These are phyloP conservation scores for Agriopis aurantiaria DNA, from an alignment of 2,888 invertebrate genomes.

Conservation along the genomic window DNA sequence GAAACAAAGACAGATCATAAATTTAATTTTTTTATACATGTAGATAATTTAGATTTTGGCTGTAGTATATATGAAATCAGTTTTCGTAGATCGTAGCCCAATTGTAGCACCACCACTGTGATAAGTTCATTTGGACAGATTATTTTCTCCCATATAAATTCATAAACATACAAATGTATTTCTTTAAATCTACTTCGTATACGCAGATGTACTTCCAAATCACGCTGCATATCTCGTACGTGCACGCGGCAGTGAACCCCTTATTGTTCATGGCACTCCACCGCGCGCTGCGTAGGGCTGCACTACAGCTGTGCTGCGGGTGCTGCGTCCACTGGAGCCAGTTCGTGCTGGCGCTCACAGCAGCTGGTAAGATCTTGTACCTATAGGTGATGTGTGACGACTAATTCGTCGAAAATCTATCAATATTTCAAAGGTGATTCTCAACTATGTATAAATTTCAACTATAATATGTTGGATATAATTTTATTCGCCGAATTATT, in stretches of 20 bases:
- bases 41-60: too few species aligned
- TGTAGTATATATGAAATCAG: too few species aligned
- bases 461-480: not conserved
- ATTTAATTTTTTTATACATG: too few species aligned
- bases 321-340: slow-evolving; percentile 89
- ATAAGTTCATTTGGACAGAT: not conserved
- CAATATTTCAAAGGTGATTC: not conserved
- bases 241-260: slow-evolving; percentile 94
- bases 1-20: too few species aligned
- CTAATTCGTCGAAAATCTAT: slow-evolving; percentile 14
- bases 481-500: slow-evolving; percentile 17
- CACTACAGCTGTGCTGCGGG: slow-evolving; percentile 91
- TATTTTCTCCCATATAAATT: not conserved
- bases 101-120: not conserved
- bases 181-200: not conserved
- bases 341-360: slow-evolving; percentile 85
- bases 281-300: slow-evolving; percentile 90
- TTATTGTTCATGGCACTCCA: slow-evolving; percentile 92
- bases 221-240: slow-evolving; percentile 94
- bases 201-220: slow-evolving; percentile 88
- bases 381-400: not conserved
- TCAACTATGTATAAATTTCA: not conserved
- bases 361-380: slow-evolving; percentile 68
- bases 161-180: too few species aligned
- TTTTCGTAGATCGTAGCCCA: too few species aligned